A percentile compares a stretch with the other conserved stretches of the same genome.
Conservation (phyloP, 2,797 vertebrate species). For the Chaetodon trifasciatus region DNA sequence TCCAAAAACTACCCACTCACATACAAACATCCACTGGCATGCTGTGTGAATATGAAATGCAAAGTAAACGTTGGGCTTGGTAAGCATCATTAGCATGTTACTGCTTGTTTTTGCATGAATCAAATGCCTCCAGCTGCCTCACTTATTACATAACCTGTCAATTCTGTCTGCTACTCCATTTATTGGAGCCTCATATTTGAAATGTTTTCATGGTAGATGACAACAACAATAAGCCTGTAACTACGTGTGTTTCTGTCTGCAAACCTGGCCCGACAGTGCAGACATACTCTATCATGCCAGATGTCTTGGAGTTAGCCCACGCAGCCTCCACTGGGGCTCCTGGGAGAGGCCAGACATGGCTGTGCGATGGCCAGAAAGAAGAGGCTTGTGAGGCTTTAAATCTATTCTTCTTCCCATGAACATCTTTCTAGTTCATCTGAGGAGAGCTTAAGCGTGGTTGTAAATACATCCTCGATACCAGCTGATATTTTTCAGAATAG, state of each 20-base stretch:
- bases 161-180: constrained; percentile 19
- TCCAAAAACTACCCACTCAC: constrained; percentile 25
- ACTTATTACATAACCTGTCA: constrained; percentile 44
- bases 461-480: not conserved
- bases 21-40: constrained; percentile 34
- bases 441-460: constrained; percentile 13
- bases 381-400: constrained; percentile 29
- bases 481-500: constrained; percentile 22
- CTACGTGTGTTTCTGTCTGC: constrained; percentile 39
- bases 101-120: constrained; percentile 44
- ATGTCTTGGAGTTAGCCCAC: constrained; percentile 66
- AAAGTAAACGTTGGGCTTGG: constrained; percentile 51
- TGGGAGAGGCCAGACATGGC: constrained; percentile 54
- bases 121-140: constrained; percentile 40
- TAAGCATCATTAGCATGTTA: constrained; percentile 46
- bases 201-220: constrained; percentile 23
- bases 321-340: constrained; percentile 54
- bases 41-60: constrained; percentile 53
- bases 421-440: constrained; percentile 19
- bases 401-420: constrained; percentile 33
- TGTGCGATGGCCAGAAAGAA: constrained; percentile 22
- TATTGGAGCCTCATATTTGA: not conserved
- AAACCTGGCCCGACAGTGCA: constrained; percentile 34
- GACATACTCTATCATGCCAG: constrained; percentile 66
- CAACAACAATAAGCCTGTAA: constrained; percentile 9